These are phyloP conservation scores for Hyperoplus lanceolatus DNA, from an alignment of 2,797 vertebrate genomes.

Conservation along the genomic window DNA sequence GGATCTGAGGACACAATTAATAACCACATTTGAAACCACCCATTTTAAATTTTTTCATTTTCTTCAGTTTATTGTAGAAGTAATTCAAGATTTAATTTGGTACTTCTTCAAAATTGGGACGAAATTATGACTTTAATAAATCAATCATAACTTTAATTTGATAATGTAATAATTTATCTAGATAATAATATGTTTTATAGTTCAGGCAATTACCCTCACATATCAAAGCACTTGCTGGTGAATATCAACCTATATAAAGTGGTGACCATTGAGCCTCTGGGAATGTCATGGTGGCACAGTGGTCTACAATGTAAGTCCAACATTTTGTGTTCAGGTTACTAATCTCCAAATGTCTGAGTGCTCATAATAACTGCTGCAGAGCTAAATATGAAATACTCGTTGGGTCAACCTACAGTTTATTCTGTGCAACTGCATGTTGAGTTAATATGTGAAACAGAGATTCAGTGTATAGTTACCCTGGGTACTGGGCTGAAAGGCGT, in stretches of 20 bases:
- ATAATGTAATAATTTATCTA: neutral
- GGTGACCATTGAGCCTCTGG: neutral
- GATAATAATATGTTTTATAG: neutral
- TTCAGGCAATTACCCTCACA: neutral
- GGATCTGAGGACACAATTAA: neutral
- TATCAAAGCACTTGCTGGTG: neutral
- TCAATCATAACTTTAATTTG: neutral
- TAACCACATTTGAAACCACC: neutral
- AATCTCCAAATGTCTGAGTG: neutral
- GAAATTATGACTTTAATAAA: neutral
- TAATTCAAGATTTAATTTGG: neutral
- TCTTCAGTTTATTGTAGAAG: neutral
- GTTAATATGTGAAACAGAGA: neutral
- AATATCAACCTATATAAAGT: constrained; percentile 1
- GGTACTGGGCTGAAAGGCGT: neutral
- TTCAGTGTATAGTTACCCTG: neutral
- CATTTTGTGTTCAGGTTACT: neutral
- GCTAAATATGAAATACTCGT: neutral
- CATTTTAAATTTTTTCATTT: neutral
- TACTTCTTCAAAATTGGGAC: neutral
- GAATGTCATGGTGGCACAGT: neutral
- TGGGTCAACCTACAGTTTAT: neutral
- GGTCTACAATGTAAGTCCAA: neutral
- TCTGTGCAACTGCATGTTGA: neutral
- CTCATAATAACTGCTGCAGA: neutral